Evolutionary conservation across 2,888 invertebrate species (phyloP), one percentile per base, ranked within the genome.

Genomic region (Drosophila siamana): DNA sequence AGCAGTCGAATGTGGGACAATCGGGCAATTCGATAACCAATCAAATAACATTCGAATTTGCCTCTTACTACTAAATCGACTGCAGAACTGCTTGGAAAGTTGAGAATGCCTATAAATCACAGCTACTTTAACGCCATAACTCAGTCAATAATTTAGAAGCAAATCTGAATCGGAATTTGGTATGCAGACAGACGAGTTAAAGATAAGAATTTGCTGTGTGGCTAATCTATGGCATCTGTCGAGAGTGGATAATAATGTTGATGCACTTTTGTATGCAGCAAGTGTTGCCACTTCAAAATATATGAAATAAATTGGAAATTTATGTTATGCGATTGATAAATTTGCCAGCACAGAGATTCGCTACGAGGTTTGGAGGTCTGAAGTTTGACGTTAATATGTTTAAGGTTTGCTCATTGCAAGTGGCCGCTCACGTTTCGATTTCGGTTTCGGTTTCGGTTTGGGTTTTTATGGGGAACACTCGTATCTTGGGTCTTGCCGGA

Each of bases 401-500:
- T 33, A 33, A n/a, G 36, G 36, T 38, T 38, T 6, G 61, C 66
- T 69, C 68, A 72, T 80, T 77, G 82, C 69, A 59, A 79, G 69
- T 81, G 75, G 50, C 78, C 70, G 78, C 73, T 83, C 88, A 83
- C 83, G 83, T 82, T 77, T 78, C 67, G 56, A 38, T 38, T 50
- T 7, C 15, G 36, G 13, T 38, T 38, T 38, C 36, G 36, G 36
- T 38, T 38, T 33, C 33, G 11, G 33, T 11, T 30, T 30, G 6
- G 22, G 26, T 26, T 57, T 38, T 48, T 48, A 13, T 47, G 33
- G n/a, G 50, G 41, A 43, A 61, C 9, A 28, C 8, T 19, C 28
- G 9, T 61, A 74, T 74, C 64, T 70, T 44, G 54, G 62, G 28
- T 28, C 28, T 28, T 19, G 19, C 19, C 19, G 9, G 9, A 75